Evolutionary conservation across 2,888 invertebrate genomes (phyloP).

Genomic region (Ecliptopera silaceata): DNA sequence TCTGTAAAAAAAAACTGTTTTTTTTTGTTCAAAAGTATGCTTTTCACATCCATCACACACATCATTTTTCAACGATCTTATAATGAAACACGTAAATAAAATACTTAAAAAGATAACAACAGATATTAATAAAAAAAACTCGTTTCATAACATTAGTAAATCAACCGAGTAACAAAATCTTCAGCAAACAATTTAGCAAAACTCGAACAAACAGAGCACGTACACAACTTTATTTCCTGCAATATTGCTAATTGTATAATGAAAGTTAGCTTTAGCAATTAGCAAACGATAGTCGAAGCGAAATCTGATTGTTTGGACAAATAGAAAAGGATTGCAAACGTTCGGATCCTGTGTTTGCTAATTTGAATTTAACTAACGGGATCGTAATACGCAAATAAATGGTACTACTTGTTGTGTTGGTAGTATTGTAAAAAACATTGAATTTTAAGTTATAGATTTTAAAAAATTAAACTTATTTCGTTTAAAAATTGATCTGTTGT

Average conservation of each 20-base stretch:
- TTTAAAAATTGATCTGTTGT: no score
- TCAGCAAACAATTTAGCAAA: constrained; percentile 18
- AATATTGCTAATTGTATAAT: constrained; percentile 35
- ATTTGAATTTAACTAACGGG: background rate
- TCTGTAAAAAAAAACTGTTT: no score
- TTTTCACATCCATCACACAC: no score
- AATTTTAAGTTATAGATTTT: no score
- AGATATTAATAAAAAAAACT: background rate
- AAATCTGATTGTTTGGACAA: constrained; percentile 33
- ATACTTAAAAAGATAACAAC: no score
- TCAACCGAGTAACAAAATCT: constrained; percentile 5
- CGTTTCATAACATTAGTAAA: background rate
- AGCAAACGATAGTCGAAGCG: constrained; percentile 35
- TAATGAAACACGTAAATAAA: no score
- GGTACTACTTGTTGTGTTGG: no score
- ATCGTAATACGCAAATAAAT: no score
- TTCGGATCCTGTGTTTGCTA: background rate
- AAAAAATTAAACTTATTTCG: no score
- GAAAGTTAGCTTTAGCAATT: constrained; percentile 35
- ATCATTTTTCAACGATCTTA: no score
- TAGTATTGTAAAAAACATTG: no score
- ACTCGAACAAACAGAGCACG: constrained; percentile 26
- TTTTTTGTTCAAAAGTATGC: no score
- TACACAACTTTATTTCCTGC: constrained; percentile 29
- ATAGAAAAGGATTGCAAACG: constrained; percentile 14